Base-by-base conservation (phyloP, 1,140 invertebrate species). In the Lycorma delicatula region DNA sequence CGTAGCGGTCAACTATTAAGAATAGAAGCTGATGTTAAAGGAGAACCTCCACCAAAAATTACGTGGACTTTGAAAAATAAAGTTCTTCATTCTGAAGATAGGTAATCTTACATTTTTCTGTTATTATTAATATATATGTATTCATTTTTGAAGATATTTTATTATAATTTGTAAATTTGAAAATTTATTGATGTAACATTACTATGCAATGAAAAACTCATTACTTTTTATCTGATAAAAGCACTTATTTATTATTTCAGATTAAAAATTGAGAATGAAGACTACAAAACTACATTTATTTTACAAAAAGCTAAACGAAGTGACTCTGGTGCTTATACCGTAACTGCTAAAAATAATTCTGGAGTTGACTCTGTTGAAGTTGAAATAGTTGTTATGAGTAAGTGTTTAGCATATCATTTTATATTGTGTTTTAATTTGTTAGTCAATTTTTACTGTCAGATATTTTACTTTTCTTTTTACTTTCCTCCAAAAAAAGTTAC, bases 341-440 rank as follows among this genome's bases (percentile, higher is more conserved):
- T 97, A 1, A 88, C 84, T 5, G 96, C 95, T 0, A 91, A 85
- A 67, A 99, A 98, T 69, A 88, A 93, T 60, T 93, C 89, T 44
- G 96, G 96, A 16, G 85, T 81, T 54, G 95, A 99, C 71, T 81
- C 85, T 29, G 94, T 95, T 1, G 91, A 97, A 61, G 80, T 98
- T 47, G 93, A 98, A 66, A 79, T 99, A 4, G 77, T 85, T 65
- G 93, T 98, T 38, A 74, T 96, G 41, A 86, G 88, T 77, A 83
- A 85, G 66, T 68, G 11, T 1, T n/a, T n/a, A n/a, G n/a, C n/a
- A n/a, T n/a, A n/a, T n/a, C n/a, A n/a, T n/a, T n/a, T n/a, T n/a
- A n/a, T n/a, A n/a, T n/a, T n/a, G n/a, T n/a, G n/a, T n/a, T n/a
- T n/a, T n/a, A n/a, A n/a, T n/a, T n/a, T n/a, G n/a, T n/a, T n/a